Conservation (phyloP, 2,797 vertebrate species). For the Chelmon rostratus region DNA sequence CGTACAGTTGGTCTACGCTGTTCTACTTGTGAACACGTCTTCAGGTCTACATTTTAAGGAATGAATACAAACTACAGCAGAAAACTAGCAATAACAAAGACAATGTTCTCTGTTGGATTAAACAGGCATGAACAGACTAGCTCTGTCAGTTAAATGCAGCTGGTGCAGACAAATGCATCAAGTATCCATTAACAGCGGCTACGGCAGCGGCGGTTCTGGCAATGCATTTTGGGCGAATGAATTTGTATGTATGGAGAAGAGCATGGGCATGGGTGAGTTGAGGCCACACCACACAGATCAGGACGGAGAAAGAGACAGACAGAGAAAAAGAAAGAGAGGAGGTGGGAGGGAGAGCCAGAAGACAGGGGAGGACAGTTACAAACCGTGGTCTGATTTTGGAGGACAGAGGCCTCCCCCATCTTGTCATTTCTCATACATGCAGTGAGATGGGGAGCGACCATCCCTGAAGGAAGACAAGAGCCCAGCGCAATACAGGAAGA, state of each 20-base stretch:
- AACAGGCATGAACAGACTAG: too few species aligned
- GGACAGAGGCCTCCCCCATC: conserved; percentile 98
- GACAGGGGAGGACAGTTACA: conserved; percentile 91
- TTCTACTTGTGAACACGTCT: neutral
- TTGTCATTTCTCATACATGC: conserved; percentile 99
- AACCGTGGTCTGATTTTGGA: conserved; percentile 99
- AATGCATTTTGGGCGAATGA: conserved; percentile 88
- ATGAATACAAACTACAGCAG: neutral
- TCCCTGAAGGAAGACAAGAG: conserved; percentile 96
- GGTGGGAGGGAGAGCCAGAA: conserved; percentile 84
- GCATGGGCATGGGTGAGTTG: conserved; percentile 89
- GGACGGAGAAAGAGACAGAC: conserved; percentile 88
- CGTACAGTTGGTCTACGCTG: neutral
- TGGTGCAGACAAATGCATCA: conserved; percentile 39
- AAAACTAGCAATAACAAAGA: neutral
- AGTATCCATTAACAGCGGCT: conserved; percentile 41
- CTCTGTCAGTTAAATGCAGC: conserved; percentile 41
- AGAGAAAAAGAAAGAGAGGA: conserved; percentile 55
- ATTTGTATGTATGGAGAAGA: conserved; percentile 89
- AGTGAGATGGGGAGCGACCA: conserved; percentile 98
- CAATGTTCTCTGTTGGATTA: neutral
- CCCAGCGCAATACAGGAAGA: conserved; percentile 90
- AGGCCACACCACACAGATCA: conserved; percentile 94
- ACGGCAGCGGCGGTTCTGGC: conserved; percentile 58
- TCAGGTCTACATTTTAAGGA: neutral